Conservation (phyloP, 2,113 vertebrate genomes). For the Mirounga angustirostris region DNA sequence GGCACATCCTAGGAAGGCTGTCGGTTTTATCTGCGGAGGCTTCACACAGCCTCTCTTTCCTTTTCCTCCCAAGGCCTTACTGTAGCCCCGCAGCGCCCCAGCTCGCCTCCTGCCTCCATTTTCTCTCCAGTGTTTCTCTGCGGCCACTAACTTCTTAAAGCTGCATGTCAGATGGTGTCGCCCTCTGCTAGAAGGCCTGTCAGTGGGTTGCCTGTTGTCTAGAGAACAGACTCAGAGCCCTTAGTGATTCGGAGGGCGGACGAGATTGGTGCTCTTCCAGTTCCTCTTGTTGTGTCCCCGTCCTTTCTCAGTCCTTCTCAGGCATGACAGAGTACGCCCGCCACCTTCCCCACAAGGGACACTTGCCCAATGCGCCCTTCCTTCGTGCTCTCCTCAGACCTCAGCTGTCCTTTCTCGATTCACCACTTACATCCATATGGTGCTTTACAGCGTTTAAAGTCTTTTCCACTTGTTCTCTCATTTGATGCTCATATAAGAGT, state of each 20-base stretch:
- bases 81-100: too few relatives aligned
- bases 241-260: neutral
- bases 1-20: neutral
- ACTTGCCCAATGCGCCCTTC: neutral
- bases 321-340: neutral
- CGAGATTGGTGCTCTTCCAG: neutral
- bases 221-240: neutral
- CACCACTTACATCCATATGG: neutral
- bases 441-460: neutral
- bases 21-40: neutral
- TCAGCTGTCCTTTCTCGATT: neutral
- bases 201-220: neutral
- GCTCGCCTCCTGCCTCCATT: neutral
- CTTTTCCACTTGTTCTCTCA: neutral
- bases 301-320: too few relatives aligned
- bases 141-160: neutral
- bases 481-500: neutral
- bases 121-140: neutral
- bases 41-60: too few relatives aligned
- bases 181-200: neutral
- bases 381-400: fast-evolving
- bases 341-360: neutral
- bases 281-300: too few relatives aligned
- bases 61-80: neutral
- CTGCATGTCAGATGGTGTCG: neutral